Evolutionary conservation across 2,888 invertebrate species (phyloP).

Genomic region (Beris morrisii): DNA sequence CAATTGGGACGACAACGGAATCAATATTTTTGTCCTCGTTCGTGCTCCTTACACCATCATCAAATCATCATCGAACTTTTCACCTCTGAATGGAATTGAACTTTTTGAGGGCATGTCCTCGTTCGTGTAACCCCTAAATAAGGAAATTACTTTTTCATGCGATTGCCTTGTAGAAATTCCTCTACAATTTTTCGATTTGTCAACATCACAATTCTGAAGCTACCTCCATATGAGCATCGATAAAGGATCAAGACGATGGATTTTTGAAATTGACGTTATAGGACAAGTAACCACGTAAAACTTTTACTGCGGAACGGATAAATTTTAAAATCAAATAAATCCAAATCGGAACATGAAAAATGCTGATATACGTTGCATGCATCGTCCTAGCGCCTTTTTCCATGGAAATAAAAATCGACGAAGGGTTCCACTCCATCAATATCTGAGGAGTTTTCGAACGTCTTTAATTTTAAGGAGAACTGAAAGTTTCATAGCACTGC

Average conservation of each 20-base stretch:
- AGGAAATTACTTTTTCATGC: constrained; percentile 23
- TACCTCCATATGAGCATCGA: background rate
- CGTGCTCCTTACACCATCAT: background rate
- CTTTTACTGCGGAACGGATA: background rate
- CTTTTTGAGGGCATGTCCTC: background rate
- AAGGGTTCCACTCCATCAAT: too few species aligned
- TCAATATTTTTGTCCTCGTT: background rate
- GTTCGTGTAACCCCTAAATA: constrained; percentile 9
- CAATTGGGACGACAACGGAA: background rate
- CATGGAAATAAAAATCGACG: too few species aligned
- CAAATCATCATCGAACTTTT: background rate
- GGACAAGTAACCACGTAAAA: background rate
- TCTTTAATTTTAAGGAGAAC: too few species aligned
- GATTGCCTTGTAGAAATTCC: constrained; percentile 13
- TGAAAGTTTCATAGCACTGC: too few species aligned
- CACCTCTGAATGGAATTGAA: background rate
- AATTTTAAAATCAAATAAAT: constrained; percentile 10
- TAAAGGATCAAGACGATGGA: background rate
- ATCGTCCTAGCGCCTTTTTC: too few species aligned
- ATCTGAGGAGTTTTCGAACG: too few species aligned
- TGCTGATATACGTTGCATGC: background rate
- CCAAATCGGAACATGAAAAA: background rate
- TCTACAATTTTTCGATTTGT: background rate
- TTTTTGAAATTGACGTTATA: background rate
- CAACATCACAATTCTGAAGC: background rate